Evolutionary conservation across 2,797 vertebrate genomes (phyloP).

Genomic region (Eupleurogrammus muticus): DNA sequence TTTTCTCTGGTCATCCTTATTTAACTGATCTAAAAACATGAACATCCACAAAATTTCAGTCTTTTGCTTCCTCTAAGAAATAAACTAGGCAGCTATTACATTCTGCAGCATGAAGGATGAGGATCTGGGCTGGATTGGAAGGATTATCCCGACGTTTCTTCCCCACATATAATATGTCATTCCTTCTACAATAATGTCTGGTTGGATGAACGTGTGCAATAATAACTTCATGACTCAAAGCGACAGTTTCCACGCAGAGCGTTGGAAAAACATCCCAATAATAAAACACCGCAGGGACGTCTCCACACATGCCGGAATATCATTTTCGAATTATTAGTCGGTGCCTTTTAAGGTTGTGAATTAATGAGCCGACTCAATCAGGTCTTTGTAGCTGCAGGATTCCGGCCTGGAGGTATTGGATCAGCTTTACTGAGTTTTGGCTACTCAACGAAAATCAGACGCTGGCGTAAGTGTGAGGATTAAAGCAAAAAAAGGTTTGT

Average conservation of each 20-base stretch:
- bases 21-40: neutral
- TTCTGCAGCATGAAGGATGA: neutral
- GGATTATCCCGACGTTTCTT: neutral
- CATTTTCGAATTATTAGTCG: constrained; percentile 1
- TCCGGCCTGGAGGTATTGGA: constrained; percentile 4
- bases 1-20: neutral
- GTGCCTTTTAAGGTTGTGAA: constrained; percentile 15
- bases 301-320: constrained; percentile 10
- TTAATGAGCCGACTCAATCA: constrained; percentile 21
- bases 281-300: neutral
- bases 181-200: neutral
- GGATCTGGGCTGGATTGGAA: neutral
- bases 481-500: neutral
- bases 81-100: neutral
- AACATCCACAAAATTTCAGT: neutral
- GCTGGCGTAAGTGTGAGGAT: neutral
- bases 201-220: constrained; percentile 15
- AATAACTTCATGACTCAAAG: constrained; percentile 25
- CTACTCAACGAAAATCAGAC: neutral
- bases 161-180: constrained; percentile 5
- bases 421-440: neutral
- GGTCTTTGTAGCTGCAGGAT: constrained; percentile 18
- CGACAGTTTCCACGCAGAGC: neutral
- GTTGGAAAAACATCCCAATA: neutral
- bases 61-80: neutral